Conservation (phyloP, 2,888 invertebrate species). For the Lumbricus terrestris region DNA sequence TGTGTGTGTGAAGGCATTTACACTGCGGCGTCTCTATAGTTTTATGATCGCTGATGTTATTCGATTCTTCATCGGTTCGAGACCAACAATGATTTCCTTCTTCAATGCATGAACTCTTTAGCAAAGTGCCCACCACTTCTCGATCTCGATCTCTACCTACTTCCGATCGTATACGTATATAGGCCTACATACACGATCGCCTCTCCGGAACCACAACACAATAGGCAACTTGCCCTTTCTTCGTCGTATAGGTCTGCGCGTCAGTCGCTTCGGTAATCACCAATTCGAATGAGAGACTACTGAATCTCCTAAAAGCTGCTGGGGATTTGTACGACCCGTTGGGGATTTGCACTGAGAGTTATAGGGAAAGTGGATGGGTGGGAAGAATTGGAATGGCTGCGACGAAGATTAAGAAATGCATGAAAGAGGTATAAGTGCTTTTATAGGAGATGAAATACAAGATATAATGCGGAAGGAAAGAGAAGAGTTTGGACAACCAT, state of each 20-base stretch:
- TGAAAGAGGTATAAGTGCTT: background rate
- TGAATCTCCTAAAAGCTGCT: background rate
- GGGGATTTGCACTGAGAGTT: background rate
- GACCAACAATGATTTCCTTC: background rate
- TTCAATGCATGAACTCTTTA: background rate
- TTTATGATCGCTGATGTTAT: background rate
- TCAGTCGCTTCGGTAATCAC: background rate
- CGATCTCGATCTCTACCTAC: too few relatives aligned
- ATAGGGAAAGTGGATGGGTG: background rate
- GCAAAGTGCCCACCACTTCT: too few relatives aligned
- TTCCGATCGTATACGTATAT: too few relatives aligned
- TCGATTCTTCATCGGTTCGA: background rate
- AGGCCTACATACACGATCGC: too few relatives aligned
- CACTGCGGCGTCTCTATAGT: background rate
- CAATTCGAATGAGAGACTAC: background rate
- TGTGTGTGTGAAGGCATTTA: background rate
- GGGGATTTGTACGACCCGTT: background rate
- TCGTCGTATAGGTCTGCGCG: background rate
- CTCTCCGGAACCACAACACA: too few relatives aligned
- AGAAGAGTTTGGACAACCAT: background rate
- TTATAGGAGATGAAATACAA: background rate
- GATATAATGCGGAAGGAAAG: background rate
- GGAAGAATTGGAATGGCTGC: background rate
- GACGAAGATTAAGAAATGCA: background rate
- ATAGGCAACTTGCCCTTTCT: background rate